phyloP scores from a whole-genome alignment of 1,140 invertebrate species.

The Potamilus streckersoni region DNA sequence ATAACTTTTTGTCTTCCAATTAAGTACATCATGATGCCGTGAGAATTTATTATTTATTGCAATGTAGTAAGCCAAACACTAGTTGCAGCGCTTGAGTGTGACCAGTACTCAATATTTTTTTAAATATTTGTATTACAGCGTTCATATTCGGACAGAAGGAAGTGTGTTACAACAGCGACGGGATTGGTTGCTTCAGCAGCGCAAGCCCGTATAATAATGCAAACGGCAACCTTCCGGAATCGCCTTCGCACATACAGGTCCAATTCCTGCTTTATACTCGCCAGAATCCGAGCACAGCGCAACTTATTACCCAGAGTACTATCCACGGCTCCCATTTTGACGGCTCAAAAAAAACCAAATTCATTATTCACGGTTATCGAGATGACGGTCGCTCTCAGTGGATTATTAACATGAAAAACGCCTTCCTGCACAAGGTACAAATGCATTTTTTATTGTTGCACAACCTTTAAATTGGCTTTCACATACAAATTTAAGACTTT shows the following conservation, averaged over 20 bases:
- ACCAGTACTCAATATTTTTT: too few relatives aligned
- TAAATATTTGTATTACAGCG: too few relatives aligned
- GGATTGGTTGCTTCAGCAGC: conserved; percentile 40
- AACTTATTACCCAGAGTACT: conserved; percentile 21
- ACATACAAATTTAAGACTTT: not conserved
- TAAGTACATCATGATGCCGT: too few relatives aligned
- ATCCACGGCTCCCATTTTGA: conserved; percentile 59
- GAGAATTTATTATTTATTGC: too few relatives aligned
- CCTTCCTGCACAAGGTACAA: conserved; percentile 74
- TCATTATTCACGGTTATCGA: conserved; percentile 95
- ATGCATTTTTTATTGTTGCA: not conserved
- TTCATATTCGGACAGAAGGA: not conserved
- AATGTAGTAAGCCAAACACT: too few relatives aligned
- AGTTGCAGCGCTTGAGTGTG: too few relatives aligned
- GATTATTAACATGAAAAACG: conserved; percentile 94
- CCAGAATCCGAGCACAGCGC: conserved; percentile 22
- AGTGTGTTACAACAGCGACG: conserved; percentile 27
- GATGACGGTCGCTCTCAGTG: conserved; percentile 88
- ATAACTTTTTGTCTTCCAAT: too few relatives aligned
- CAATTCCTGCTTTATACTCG: conserved; percentile 38
- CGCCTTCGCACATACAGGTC: conserved; percentile 32
- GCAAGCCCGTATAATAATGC: conserved; percentile 33
- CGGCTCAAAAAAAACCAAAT: conserved; percentile 69
- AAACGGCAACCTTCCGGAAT: conserved; percentile 34
- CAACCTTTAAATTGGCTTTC: not conserved